These are phyloP conservation scores for Dinocampus coccinellae DNA, from an alignment of 2,888 invertebrate genomes.

Conservation along the genomic window DNA sequence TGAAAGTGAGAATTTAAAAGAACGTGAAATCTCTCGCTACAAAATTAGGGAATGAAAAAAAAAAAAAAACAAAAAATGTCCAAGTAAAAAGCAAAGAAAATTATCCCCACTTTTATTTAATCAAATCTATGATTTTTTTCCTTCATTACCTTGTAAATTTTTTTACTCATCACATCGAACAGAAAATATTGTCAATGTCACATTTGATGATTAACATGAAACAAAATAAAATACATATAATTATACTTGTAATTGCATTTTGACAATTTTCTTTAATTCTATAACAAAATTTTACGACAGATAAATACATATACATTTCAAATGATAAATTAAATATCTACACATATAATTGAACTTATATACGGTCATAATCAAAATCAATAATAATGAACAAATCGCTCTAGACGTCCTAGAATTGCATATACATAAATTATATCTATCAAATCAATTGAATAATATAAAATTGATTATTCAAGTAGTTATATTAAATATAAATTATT, in stretches of 20 bases:
- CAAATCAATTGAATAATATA: not conserved
- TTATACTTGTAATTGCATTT: too few species aligned
- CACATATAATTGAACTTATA: not conserved
- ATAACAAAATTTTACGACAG: not conserved
- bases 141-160: not conserved
- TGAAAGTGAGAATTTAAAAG: not conserved
- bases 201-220: not conserved
- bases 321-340: conserved; percentile 4
- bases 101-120: not conserved
- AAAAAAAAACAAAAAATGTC: not conserved
- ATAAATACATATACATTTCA: conserved; percentile 25
- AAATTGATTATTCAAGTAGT: conserved; percentile 12
- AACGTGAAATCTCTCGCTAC: not conserved
- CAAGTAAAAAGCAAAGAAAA: not conserved
- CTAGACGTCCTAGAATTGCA: not conserved
- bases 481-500: not conserved
- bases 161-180: too few species aligned
- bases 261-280: not conserved
- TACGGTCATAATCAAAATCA: conserved; percentile 5
- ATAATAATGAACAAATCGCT: conserved; percentile 1
- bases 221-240: too few species aligned
- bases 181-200: not conserved
- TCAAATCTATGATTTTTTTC: not conserved
- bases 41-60: not conserved
- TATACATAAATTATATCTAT: conserved; percentile 12